Evolutionary conservation across 2,797 vertebrate species (phyloP), one percentile per base, ranked within the genome.

Genomic region (Gallinago stenura): DNA sequence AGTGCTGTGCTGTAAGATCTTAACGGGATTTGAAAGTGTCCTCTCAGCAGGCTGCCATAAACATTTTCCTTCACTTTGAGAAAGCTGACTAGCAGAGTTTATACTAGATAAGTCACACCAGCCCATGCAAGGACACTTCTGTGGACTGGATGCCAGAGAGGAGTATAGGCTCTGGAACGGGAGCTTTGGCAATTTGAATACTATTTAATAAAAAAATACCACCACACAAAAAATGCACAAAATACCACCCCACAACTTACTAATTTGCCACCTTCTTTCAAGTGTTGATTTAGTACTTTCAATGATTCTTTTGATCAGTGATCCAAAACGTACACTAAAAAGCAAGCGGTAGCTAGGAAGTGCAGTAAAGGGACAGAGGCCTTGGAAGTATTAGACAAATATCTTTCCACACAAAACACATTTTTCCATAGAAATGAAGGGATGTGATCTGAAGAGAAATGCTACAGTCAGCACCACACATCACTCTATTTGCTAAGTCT

Each of bases 41-140:
- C 71, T 71, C 89, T 96, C 92, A 96, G 92, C 93, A 97, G 68
- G 75, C 78, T 96, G 93, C 77, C 86, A 80, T 64, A 57, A 86
- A 77, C 19, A n/a, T 77, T 96, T 95, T 95, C 50, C 58, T 83
- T 95, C 83, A 90, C 20, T 86, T 76, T 35, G 56, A 85, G 75
- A 86, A 81, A 90, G 78, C 81, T 89, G 92, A 87, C 57, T 60
- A 21, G 28, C 64, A 37, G 6, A 46, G 68, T 93, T 94, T 51
- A 60, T 28, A 53, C 2, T 5, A 65, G 39, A 6, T 37, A 77
- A 92, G 53, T 93, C 93, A 92, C 73, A 95, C 39, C 48, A 77
- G 37, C 31, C 82, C 48, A 41, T 28, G 50, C 90, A 94, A 92
- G 83, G 78, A 73, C 81, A 70, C 20, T 48, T 33, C 64, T 31